phyloP scores from a whole-genome alignment of 1,140 invertebrate species.

The Sitobion miscanthi region DNA sequence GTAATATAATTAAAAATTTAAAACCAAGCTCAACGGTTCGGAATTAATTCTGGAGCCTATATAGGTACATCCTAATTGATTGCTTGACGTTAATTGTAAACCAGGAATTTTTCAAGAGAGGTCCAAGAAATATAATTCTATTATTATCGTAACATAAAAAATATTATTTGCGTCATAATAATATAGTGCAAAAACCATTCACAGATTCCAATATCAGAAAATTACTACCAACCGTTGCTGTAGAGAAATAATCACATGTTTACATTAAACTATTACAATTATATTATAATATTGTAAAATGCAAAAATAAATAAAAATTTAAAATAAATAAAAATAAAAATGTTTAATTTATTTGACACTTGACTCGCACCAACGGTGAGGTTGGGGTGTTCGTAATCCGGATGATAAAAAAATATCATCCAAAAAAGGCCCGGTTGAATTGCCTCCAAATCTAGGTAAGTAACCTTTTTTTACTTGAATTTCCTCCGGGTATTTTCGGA shows the following conservation, averaged over 20 bases:
- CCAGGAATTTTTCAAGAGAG: background rate
- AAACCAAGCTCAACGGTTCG: background rate
- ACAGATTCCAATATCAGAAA: background rate
- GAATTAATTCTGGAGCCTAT: background rate
- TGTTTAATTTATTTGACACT: too few relatives aligned
- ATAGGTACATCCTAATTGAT: background rate
- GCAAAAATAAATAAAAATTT: background rate
- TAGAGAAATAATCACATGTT: background rate
- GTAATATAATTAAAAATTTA: background rate
- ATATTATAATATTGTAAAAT: background rate
- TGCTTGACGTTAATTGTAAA: background rate
- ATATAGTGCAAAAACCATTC: too few relatives aligned
- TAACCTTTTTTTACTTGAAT: too few relatives aligned
- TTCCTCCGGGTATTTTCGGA: too few relatives aligned
- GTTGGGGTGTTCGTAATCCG: too few relatives aligned
- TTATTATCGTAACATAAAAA: background rate
- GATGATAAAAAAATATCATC: too few relatives aligned
- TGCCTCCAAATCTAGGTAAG: too few relatives aligned
- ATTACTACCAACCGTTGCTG: background rate
- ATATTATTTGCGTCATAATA: background rate
- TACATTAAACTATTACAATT: background rate
- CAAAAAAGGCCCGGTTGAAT: too few relatives aligned
- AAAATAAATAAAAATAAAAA: too few relatives aligned
- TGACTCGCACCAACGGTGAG: too few relatives aligned
- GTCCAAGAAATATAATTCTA: background rate